phyloP scores from a whole-genome alignment of 2,888 invertebrate genomes.

The Tenthredo distinguenda region DNA sequence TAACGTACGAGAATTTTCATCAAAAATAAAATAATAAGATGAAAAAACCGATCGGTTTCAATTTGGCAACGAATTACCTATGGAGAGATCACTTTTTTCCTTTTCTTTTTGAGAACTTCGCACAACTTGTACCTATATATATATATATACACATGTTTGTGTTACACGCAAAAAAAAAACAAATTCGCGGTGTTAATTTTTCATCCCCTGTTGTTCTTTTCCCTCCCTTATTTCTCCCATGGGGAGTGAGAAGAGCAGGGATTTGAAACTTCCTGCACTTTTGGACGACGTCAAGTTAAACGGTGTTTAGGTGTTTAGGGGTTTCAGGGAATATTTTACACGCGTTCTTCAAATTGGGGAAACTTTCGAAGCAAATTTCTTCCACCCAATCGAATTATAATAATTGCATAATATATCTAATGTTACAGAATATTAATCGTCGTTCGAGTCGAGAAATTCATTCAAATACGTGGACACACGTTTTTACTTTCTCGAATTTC shows the following conservation, averaged over 20 bases:
- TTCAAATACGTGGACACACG: too few relatives aligned
- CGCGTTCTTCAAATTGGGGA: not conserved
- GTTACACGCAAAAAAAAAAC: not conserved
- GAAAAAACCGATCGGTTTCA: not conserved
- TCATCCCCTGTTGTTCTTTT: not conserved
- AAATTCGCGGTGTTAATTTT: not conserved
- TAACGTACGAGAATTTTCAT: not conserved
- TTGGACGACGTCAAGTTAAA: not conserved
- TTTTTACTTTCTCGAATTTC: too few relatives aligned
- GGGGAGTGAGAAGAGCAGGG: not conserved
- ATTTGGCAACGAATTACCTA: not conserved
- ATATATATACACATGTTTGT: too few relatives aligned
- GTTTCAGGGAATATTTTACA: not conserved
- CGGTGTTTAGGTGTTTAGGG: slow-evolving; percentile 1
- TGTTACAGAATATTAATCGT: too few relatives aligned
- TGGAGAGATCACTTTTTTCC: not conserved
- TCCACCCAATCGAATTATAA: too few relatives aligned
- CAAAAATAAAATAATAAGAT: not conserved
- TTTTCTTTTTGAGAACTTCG: not conserved
- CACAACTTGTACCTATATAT: not conserved
- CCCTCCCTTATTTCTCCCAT: not conserved
- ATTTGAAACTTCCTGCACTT: not conserved
- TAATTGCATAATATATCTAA: too few relatives aligned
- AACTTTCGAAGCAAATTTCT: too few relatives aligned
- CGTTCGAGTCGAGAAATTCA: too few relatives aligned